A percentile compares a stretch with the other conserved stretches of the same genome.
These are phyloP conservation scores for Tyto alba DNA, from an alignment of 2,113 vertebrate species.

Conservation along the genomic window DNA sequence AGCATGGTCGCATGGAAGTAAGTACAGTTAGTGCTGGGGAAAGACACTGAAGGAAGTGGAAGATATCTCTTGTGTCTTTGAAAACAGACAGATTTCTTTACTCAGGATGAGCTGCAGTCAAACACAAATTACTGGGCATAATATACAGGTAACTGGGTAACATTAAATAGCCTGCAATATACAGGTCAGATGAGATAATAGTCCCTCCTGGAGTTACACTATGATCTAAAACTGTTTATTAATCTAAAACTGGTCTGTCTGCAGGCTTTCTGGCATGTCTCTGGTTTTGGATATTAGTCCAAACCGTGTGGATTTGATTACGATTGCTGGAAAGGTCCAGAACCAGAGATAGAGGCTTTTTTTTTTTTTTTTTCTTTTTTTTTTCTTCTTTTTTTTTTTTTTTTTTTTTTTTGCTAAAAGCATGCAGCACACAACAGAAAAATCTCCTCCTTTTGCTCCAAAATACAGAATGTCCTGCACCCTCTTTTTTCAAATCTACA, in stretches of 20 bases:
- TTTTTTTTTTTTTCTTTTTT: neutral
- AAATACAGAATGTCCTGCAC: neutral
- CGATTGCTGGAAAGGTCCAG: neutral
- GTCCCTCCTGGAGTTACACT: slow-evolving; percentile 13
- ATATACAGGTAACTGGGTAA: neutral
- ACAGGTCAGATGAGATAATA: slow-evolving; percentile 27
- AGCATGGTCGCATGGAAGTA: neutral
- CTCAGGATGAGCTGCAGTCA: neutral
- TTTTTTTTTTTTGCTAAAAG: neutral
- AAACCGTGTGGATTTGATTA: slow-evolving; percentile 9
- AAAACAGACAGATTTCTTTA: neutral
- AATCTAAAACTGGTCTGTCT: slow-evolving; percentile 12
- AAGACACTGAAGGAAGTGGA: neutral
- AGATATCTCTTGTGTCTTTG: neutral
- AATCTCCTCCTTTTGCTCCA: neutral
- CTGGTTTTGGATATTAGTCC: neutral
- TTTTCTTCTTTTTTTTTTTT: neutral
- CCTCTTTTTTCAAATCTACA: neutral
- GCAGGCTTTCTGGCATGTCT: neutral
- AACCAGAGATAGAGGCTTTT: neutral
- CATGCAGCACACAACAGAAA: neutral
- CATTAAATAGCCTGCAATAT: neutral
- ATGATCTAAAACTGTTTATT: slow-evolving; percentile 1
- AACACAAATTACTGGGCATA: neutral
- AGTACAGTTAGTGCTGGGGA: neutral